phyloP scores from a whole-genome alignment of 2,888 invertebrate species.

The Merodon equestris region DNA sequence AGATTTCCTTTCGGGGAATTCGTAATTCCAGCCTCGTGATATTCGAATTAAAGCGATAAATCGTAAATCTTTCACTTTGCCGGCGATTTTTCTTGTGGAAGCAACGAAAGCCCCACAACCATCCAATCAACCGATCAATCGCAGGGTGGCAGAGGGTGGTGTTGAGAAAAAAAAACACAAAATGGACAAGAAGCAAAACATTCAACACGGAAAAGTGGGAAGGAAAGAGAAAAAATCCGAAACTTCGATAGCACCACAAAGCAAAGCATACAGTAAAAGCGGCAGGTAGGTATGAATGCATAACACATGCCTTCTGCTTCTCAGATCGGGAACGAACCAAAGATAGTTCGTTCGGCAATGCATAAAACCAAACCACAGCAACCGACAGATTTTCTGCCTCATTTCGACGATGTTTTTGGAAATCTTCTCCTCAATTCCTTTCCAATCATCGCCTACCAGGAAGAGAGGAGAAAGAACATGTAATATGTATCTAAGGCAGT shows the following conservation, averaged over 20 bases:
- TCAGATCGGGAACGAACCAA: no score
- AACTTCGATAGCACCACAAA: slow-evolving; percentile 59
- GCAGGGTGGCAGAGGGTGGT: neutral
- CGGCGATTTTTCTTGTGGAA: slow-evolving; percentile 60
- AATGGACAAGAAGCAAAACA: no score
- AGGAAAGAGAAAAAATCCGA: slow-evolving; percentile 58
- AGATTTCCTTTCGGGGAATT: slow-evolving; percentile 69
- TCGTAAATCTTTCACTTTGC: slow-evolving; percentile 72
- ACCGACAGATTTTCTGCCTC: slow-evolving; percentile 35
- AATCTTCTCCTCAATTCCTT: slow-evolving; percentile 9
- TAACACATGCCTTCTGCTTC: no score
- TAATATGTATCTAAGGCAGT: neutral
- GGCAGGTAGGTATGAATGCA: neutral
- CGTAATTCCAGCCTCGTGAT: slow-evolving; percentile 71
- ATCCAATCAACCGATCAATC: no score
- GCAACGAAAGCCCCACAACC: slow-evolving; percentile 37
- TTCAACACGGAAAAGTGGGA: slow-evolving; percentile 59
- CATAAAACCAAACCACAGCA: slow-evolving; percentile 19
- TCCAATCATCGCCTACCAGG: slow-evolving; percentile 9
- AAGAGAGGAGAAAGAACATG: slow-evolving; percentile 20
- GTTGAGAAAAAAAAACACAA: slow-evolving; percentile 18
- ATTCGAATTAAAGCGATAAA: slow-evolving; percentile 71
- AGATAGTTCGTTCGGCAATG: slow-evolving; percentile 2
- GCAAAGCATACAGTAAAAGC: slow-evolving; percentile 23
- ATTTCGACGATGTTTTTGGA: slow-evolving; percentile 61